These are phyloP conservation scores for Elachura formosa DNA, from an alignment of 2,113 vertebrate genomes.

Conservation along the genomic window DNA sequence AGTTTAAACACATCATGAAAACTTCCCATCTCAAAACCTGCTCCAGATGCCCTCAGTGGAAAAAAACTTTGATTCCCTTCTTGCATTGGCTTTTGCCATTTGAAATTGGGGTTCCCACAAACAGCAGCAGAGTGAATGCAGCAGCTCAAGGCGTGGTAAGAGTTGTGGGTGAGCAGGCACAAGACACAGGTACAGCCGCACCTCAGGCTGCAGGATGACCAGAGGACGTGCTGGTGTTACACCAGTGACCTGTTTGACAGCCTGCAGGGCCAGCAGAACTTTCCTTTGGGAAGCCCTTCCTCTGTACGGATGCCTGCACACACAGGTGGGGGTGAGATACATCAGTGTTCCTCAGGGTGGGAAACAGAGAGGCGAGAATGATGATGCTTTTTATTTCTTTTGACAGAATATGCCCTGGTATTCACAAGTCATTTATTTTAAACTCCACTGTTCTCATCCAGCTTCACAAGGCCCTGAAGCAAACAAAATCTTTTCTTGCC, in stretches of 20 bases:
- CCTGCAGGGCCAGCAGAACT: not conserved
- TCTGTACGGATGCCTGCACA: rapidly evolving
- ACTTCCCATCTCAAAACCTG: not conserved
- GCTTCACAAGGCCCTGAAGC: not conserved
- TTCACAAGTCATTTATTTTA: not conserved
- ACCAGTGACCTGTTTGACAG: not conserved
- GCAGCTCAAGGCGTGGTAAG: not conserved
- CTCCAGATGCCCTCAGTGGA: not conserved
- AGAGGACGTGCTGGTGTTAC: rapidly evolving
- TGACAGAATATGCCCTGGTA: not conserved
- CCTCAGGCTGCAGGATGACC: not conserved
- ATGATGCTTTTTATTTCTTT: not conserved
- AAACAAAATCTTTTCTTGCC: not conserved
- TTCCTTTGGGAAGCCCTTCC: not conserved
- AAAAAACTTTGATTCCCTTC: not conserved
- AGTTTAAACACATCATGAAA: not conserved
- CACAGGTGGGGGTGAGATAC: not conserved
- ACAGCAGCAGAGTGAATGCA: not conserved
- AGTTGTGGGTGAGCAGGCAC: not conserved
- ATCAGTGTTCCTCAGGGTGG: not conserved
- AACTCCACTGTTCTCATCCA: not conserved
- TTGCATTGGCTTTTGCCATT: not conserved
- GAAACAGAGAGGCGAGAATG: not conserved
- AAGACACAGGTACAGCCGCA: rapidly evolving
- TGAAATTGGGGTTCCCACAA: not conserved